phyloP scores from a whole-genome alignment of 2,888 invertebrate genomes.

The Stegana nigrithorax region DNA sequence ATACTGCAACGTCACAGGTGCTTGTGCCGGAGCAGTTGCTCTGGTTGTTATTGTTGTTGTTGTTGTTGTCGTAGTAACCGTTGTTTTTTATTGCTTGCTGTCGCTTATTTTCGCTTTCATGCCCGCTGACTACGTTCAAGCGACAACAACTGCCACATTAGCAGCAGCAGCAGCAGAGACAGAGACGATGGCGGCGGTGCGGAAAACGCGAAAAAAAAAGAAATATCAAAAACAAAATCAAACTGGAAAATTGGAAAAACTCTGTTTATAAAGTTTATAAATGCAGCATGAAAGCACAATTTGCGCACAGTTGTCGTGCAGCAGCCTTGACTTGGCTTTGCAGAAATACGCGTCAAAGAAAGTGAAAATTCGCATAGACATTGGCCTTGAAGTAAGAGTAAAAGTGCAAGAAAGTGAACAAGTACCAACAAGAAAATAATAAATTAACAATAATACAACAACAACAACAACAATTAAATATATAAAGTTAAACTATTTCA shows the following conservation, averaged over 20 bases:
- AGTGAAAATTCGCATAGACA: conserved; percentile 31
- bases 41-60: neutral
- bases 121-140: conserved; percentile 8
- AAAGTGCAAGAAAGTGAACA: conserved; percentile 32
- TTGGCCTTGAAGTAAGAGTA: conserved; percentile 51
- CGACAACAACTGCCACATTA: neutral
- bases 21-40: conserved; percentile 11
- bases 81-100: too few relatives aligned
- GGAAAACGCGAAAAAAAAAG: conserved; percentile 37
- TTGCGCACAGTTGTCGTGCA: conserved; percentile 45
- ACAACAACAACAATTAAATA: too few relatives aligned
- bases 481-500: too few relatives aligned
- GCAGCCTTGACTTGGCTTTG: conserved; percentile 26
- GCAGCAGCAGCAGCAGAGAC: conserved; percentile 19
- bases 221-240: conserved; percentile 39
- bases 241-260: conserved; percentile 57
- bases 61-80: neutral
- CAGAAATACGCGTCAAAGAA: neutral
- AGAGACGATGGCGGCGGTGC: neutral
- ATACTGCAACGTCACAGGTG: conserved; percentile 45
- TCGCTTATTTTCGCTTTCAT: conserved; percentile 26
- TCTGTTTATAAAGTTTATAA: conserved; percentile 52
- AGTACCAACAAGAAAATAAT: neutral
- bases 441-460: neutral
- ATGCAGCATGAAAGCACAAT: conserved; percentile 41